These are phyloP conservation scores for Aelia acuminata DNA, from an alignment of 2,888 invertebrate species.

Conservation along the genomic window DNA sequence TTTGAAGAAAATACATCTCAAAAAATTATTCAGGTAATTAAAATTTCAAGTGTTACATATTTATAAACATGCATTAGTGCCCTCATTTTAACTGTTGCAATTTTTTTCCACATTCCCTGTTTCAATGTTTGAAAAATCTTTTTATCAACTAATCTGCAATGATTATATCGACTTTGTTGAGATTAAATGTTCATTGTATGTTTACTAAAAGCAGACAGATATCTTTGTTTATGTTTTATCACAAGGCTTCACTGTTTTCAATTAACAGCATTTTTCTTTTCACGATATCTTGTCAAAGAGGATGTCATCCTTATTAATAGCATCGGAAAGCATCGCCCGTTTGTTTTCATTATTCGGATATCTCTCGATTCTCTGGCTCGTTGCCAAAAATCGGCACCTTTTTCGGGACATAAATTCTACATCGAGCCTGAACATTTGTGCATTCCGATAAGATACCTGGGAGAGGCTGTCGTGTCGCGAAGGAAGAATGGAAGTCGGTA, in stretches of 20 bases:
- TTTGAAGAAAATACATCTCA: too few species aligned
- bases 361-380: neutral
- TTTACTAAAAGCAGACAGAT: neutral
- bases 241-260: conserved; percentile 14
- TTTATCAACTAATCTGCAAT: neutral
- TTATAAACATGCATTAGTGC: too few species aligned
- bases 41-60: too few species aligned
- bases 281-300: neutral
- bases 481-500: conserved; percentile 15
- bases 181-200: neutral
- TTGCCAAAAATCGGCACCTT: neutral
- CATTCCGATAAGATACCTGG: neutral
- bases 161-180: neutral
- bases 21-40: too few species aligned
- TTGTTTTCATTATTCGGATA: neutral
- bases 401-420: neutral
- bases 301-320: conserved; percentile 4
- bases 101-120: too few species aligned
- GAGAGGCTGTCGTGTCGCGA: neutral
- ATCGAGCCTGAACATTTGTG: neutral
- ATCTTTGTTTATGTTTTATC: neutral
- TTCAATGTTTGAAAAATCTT: neutral
- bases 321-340: neutral
- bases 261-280: neutral
- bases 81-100: too few species aligned